Evolutionary conservation across 2,888 invertebrate genomes (phyloP).

Genomic region (Stenolophus ochropezus): DNA sequence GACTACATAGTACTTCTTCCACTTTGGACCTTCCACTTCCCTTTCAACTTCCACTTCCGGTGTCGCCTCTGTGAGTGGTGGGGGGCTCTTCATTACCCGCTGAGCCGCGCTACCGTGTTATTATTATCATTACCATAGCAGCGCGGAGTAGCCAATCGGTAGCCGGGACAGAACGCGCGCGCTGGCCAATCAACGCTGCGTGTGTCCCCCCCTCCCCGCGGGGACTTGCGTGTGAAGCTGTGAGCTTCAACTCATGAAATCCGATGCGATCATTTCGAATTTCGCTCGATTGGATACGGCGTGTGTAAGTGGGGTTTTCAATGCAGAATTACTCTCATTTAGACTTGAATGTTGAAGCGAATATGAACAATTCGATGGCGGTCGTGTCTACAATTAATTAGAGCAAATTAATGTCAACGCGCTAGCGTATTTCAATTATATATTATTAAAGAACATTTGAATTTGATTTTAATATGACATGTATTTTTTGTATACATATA

Average conservation of each 20-base stretch:
- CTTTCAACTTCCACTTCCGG: conserved; percentile 68
- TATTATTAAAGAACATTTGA: too few species aligned
- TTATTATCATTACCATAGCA: conserved; percentile 72
- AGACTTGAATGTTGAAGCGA: background rate
- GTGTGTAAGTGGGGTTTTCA: conserved; percentile 40
- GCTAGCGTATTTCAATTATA: background rate
- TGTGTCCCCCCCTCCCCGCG: background rate
- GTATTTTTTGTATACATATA: too few species aligned
- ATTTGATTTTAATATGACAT: too few species aligned
- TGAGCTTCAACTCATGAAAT: conserved; percentile 37
- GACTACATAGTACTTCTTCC: too few species aligned
- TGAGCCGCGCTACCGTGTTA: conserved; percentile 67
- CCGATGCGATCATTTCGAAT: conserved; percentile 33
- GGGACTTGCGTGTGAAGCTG: conserved; percentile 38
- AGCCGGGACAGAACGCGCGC: conserved; percentile 65
- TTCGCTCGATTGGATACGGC: conserved; percentile 37
- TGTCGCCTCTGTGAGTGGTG: conserved; percentile 70
- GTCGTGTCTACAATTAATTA: background rate
- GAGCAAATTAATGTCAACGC: background rate
- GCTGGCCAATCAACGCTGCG: conserved; percentile 65
- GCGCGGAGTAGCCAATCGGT: conserved; percentile 70
- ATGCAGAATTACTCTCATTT: conserved; percentile 26
- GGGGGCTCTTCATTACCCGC: conserved; percentile 67
- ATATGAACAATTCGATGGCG: too few species aligned
- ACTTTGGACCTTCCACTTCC: too few species aligned